Base-by-base conservation (phyloP, 2,797 vertebrate genomes). In the Propithecus deckenii region DNA sequence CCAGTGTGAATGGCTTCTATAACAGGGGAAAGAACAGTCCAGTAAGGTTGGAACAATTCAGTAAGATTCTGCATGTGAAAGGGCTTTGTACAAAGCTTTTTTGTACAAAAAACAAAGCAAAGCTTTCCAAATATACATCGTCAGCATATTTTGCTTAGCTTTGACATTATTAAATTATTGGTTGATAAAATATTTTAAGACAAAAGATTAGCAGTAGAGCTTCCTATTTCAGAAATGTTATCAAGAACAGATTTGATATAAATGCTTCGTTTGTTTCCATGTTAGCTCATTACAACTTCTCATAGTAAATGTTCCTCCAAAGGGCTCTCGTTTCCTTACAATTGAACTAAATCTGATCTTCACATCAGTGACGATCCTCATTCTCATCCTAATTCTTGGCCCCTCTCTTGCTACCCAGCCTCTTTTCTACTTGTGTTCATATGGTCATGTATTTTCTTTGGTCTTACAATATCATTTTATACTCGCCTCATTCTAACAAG, bases 211-310 rank as follows among this genome's bases (percentile, higher is more conserved):
- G n/a, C 46, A 75, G 48, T 76, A 91, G 30, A 96, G 61, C 41
- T 75, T 95, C 13, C 3, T 43, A 50, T 87, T 96, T 96, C 71
- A 81, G 57, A 93, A 65, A 94, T 96, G 32, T 93, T 94, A 50
- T 88, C n/a, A 69, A 72, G 55, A 89, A 63, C 63, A 78, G 23
- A 93, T 96, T 65, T 95, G 43, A 71, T 93, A 83, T 94, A 84
- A 97, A 90, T 94, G 75, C 63, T 95, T 96, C 57, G 75, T 92
- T 96, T 96, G 63, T 94, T 96, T 95, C 28, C 43, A 61, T 76
- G 18, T 94, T 91, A 89, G 41, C 15, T 79, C 90, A 81, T 94
- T 96, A 61, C 35, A 95, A 72, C 76, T 90, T 90, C 48, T 96
- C 55, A 85, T 46, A 22, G 65, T 80, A 80, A 92, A 78, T 86